Evolutionary conservation across 2,888 invertebrate genomes (phyloP), one percentile per base, ranked within the genome.

Genomic region (Hemaris fuciformis): DNA sequence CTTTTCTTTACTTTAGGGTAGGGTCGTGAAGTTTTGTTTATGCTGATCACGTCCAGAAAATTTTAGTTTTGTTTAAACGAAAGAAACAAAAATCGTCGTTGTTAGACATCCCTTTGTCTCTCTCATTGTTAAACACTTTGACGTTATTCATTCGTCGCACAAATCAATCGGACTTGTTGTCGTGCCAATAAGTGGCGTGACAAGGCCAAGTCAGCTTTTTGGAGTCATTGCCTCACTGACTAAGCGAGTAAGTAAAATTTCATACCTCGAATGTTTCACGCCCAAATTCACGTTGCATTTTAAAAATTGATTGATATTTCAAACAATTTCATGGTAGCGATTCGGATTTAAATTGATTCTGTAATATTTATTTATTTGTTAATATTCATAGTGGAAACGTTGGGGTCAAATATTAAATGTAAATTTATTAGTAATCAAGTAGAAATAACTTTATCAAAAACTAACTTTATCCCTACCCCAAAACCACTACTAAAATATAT

Each of bases 191-290:
- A 53, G 53, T 53, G 53, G 10, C 31, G 53, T 53, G 53, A 53
- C 53, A 31, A 53, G 53, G 53, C 31, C 53, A 53, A 15, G 53
- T 53, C 18, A 53, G 31, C 45, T 18, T 53, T 53, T 53, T 27
- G 31, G 53, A 53, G 53, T 31, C 53, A 53, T 53, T 53, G 53
- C 53, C 27, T 53, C 53, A 53, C 31, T 53, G 27, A 27, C 31
- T 53, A 53, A 53, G 18, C 53, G 38, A 38, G 38, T 53, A 15
- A 31, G 31, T 46, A 46, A 53, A 53, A 53, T 8, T 31, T 53
- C 31, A 31, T 27, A 53, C 53, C n/a, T 18, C 15, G 3, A 53
- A 53, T 18, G 15, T 53, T 53, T 18, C 31, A 53, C 53, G 53
- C 53, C 27, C 10, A 53, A 53, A 53, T 53, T 31, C 31, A 27